Evolutionary conservation across 2,888 invertebrate species (phyloP).

Genomic region (Cenopis cana): DNA sequence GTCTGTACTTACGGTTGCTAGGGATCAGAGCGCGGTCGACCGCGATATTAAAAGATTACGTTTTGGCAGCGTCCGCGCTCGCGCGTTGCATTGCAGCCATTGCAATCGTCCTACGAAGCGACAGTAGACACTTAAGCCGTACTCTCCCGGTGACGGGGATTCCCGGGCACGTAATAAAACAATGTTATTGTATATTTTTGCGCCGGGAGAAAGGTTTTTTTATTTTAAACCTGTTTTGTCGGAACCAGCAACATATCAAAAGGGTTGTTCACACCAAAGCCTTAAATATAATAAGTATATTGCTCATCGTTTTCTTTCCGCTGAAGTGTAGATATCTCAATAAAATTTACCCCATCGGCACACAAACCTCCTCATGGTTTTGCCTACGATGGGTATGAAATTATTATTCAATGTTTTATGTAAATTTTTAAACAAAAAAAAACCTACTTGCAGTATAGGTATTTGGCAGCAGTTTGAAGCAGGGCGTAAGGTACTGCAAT

Average conservation of each 20-base stretch:
- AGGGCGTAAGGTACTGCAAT: background rate
- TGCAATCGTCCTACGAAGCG: conserved; percentile 1
- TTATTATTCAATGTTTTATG: too few relatives aligned
- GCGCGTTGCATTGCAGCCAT: background rate
- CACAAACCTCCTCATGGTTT: too few relatives aligned
- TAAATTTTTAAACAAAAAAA: too few relatives aligned
- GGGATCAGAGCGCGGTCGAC: conserved; percentile 28
- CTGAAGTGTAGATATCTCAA: background rate
- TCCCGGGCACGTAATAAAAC: too few relatives aligned
- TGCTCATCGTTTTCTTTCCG: background rate
- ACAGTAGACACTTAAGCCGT: background rate
- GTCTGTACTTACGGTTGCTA: background rate
- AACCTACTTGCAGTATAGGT: conserved; percentile 8
- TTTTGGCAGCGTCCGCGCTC: conserved; percentile 24
- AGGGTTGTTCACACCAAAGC: background rate
- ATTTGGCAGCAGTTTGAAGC: conserved; percentile 27
- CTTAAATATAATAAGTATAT: too few relatives aligned
- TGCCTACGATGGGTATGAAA: too few relatives aligned
- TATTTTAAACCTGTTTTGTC: background rate
- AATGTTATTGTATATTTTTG: too few relatives aligned
- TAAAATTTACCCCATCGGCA: conserved; percentile 6
- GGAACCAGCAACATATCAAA: background rate
- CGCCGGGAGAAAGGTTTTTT: too few relatives aligned
- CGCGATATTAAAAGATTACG: conserved; percentile 42
- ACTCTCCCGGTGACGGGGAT: too few relatives aligned